phyloP scores from a whole-genome alignment of 2,888 invertebrate genomes.

The Luffia ferchaultella region DNA sequence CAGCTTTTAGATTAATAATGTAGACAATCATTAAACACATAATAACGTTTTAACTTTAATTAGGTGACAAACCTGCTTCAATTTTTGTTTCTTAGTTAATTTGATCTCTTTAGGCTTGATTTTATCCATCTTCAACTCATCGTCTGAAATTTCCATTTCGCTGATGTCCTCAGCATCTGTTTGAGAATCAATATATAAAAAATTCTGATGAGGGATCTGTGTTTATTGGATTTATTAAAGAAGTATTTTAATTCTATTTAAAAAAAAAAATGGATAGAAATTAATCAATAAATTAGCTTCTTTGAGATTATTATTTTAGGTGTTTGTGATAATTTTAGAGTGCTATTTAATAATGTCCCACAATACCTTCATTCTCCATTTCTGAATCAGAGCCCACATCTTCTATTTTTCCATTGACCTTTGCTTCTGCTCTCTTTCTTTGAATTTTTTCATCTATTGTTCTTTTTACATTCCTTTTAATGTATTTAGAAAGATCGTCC shows the following conservation, averaged over 20 bases:
- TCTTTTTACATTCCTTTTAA: slow-evolving; percentile 79
- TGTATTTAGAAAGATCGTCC: slow-evolving; percentile 81
- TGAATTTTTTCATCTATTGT: slow-evolving; percentile 87
- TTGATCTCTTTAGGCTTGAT: slow-evolving; percentile 73
- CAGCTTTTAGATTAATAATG: too few relatives aligned
- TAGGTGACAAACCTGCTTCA: slow-evolving; percentile 43
- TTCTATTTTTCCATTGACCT: slow-evolving; percentile 44
- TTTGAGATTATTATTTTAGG: too few relatives aligned
- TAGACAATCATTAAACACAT: too few relatives aligned
- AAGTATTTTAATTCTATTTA: too few relatives aligned
- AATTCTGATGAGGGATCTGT: too few relatives aligned
- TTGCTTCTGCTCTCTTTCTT: slow-evolving; percentile 50
- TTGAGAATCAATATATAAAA: too few relatives aligned
- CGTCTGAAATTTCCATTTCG: slow-evolving; percentile 76
- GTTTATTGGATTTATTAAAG: too few relatives aligned
- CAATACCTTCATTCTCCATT: slow-evolving; percentile 48
- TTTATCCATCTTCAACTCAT: slow-evolving; percentile 77
- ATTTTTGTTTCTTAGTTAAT: slow-evolving; percentile 50
- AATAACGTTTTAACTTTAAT: too few relatives aligned
- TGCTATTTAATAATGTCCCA: too few relatives aligned
- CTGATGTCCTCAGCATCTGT: slow-evolving; percentile 55
- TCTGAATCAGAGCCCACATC: slow-evolving; percentile 61
- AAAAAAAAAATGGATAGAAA: too few relatives aligned
- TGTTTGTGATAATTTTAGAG: too few relatives aligned
- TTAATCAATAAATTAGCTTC: too few relatives aligned